These are phyloP conservation scores for Labeo calbasu DNA, from an alignment of 2,797 vertebrate species.

Conservation along the genomic window DNA sequence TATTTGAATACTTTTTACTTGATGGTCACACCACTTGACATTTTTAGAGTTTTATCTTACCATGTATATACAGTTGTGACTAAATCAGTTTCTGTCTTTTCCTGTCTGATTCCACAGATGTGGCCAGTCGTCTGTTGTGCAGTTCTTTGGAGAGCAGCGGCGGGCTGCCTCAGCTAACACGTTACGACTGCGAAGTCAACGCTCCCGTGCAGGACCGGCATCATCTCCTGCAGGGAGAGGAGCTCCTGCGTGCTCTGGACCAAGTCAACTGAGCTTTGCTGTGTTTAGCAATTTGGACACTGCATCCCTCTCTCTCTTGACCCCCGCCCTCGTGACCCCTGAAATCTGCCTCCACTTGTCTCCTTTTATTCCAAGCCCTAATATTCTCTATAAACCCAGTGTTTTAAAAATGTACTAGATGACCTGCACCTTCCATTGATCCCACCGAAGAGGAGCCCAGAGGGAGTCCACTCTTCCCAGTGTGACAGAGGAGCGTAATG, in stretches of 20 bases:
- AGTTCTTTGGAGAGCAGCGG: slow-evolving; percentile 84
- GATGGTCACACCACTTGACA: too few species aligned
- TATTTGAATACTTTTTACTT: too few species aligned
- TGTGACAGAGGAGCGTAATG: slow-evolving; percentile 34
- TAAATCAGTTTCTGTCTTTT: background rate
- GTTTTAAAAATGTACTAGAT: slow-evolving; percentile 39
- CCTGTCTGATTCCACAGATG: slow-evolving; percentile 74
- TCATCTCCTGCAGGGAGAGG: slow-evolving; percentile 96
- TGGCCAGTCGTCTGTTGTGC: slow-evolving; percentile 91
- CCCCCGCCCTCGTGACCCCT: background rate
- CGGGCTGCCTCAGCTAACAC: slow-evolving; percentile 91
- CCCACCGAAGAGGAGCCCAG: slow-evolving; percentile 15
- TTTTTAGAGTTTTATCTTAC: background rate
- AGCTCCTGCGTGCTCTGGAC: slow-evolving; percentile 95
- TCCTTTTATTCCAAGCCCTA: background rate
- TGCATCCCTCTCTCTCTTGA: slow-evolving; percentile 31
- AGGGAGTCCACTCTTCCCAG: slow-evolving; percentile 7
- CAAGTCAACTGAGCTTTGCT: slow-evolving; percentile 87
- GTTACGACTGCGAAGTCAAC: slow-evolving; percentile 98
- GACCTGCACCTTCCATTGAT: slow-evolving; percentile 39
- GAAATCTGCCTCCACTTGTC: slow-evolving; percentile 30
- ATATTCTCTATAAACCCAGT: slow-evolving; percentile 19
- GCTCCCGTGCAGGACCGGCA: slow-evolving; percentile 94
- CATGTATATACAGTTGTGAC: background rate
- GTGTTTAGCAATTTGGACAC: slow-evolving; percentile 51